Conservation (phyloP, 2,797 vertebrate genomes). For the Sebastes itinus region DNA sequence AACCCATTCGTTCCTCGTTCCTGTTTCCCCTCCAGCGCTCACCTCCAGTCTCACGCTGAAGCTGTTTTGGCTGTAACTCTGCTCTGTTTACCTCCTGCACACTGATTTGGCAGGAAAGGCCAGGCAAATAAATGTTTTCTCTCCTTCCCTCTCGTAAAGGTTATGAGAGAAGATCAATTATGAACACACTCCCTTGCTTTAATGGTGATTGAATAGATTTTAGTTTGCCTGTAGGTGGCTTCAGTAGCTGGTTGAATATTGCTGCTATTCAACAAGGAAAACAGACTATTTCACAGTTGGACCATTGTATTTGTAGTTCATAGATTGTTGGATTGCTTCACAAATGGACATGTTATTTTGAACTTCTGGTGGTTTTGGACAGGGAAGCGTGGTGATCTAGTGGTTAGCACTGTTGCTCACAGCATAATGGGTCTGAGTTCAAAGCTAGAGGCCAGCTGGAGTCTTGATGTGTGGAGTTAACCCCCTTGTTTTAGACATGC, state of each 20-base stretch:
- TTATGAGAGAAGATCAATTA: slow-evolving; percentile 7
- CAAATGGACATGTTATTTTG: not conserved
- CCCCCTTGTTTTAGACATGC: not conserved
- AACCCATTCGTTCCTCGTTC: slow-evolving; percentile 12
- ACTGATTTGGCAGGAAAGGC: slow-evolving; percentile 16
- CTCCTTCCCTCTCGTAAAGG: not conserved
- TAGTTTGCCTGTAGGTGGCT: not conserved
- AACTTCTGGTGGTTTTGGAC: not conserved
- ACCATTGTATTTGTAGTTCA: not conserved
- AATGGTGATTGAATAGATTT: slow-evolving; percentile 8
- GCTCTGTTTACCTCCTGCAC: slow-evolving; percentile 12
- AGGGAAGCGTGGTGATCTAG: not conserved
- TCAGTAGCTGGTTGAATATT: not conserved
- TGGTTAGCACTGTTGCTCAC: not conserved
- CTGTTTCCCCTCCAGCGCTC: not conserved
- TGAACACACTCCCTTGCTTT: not conserved
- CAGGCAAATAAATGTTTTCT: slow-evolving; percentile 19
- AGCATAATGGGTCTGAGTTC: not conserved
- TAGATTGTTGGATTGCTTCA: not conserved
- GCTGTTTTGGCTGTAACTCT: slow-evolving; percentile 1
- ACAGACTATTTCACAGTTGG: not conserved
- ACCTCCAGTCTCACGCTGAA: slow-evolving; percentile 1
- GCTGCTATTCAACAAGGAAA: not conserved
- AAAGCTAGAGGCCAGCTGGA: not conserved
- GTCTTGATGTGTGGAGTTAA: not conserved